phyloP scores from a whole-genome alignment of 2,113 vertebrate species.

The Bubo blakistoni region DNA sequence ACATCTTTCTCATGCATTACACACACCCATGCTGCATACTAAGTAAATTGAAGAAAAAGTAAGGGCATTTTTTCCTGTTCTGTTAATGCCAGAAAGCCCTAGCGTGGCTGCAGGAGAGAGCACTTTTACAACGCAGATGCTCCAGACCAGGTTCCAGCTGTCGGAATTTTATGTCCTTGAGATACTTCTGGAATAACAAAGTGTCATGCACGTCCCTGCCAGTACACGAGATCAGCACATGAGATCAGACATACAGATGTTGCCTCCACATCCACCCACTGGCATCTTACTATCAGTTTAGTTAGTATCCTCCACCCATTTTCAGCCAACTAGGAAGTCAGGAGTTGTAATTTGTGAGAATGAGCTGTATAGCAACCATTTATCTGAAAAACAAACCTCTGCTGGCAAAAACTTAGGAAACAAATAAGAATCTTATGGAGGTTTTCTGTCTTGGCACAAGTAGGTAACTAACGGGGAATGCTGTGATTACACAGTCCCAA shows the following conservation, averaged over 20 bases:
- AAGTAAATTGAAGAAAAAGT: not conserved
- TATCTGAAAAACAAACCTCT: slow-evolving; percentile 60
- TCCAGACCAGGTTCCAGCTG: slow-evolving; percentile 67
- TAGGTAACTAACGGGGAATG: not conserved
- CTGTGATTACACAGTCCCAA: not conserved
- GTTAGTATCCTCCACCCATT: slow-evolving; percentile 52
- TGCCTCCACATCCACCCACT: slow-evolving; percentile 64
- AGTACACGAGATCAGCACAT: slow-evolving; percentile 68
- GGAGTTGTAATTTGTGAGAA: slow-evolving; percentile 51
- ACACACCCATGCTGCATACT: not conserved
- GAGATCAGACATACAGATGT: slow-evolving; percentile 67
- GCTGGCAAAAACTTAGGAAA: not conserved
- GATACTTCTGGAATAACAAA: slow-evolving; percentile 66
- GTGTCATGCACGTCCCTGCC: slow-evolving; percentile 57
- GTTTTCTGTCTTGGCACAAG: not conserved
- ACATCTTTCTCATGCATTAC: not conserved
- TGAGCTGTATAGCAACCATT: slow-evolving; percentile 65
- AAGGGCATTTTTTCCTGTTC: not conserved
- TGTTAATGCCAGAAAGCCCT: slow-evolving; percentile 14
- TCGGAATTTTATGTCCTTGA: slow-evolving; percentile 61
- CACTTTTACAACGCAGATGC: not conserved
- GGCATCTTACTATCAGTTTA: slow-evolving; percentile 63
- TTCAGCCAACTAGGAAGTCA: slow-evolving; percentile 40
- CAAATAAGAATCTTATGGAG: not conserved
- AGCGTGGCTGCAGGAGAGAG: not conserved